These are phyloP conservation scores for Sanderia malayensis DNA, from an alignment of 30 jellyfish, hydroid and myxozoan species.

Conservation along the genomic window DNA sequence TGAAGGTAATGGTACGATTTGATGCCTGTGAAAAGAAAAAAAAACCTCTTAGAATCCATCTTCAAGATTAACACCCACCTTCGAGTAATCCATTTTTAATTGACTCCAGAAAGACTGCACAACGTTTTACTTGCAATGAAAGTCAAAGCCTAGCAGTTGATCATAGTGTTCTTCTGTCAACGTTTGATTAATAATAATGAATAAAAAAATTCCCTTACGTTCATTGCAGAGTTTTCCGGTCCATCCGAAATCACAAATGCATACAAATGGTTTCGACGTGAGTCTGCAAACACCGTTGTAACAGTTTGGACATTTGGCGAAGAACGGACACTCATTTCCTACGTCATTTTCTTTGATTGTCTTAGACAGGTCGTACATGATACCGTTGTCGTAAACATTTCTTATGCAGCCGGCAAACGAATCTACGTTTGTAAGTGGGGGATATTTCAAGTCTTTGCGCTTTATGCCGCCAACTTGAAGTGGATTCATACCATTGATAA, in stretches of 20 bases:
- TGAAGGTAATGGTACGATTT: conserved; percentile 65
- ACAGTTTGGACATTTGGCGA: conserved; percentile 78
- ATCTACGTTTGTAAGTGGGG: conserved; percentile 28
- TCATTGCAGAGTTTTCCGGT: conserved; percentile 75
- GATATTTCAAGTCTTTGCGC: conserved; percentile 38
- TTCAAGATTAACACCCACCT: too few relatives aligned
- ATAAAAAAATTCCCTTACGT: conserved; percentile 55
- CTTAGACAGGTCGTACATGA: conserved; percentile 80
- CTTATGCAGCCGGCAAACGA: conserved; percentile 92
- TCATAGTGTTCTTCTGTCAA: too few relatives aligned
- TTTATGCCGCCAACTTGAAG: conserved; percentile 94
- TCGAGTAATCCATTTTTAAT: too few relatives aligned
- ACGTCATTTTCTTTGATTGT: conserved; percentile 75
- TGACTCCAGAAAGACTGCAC: too few relatives aligned
- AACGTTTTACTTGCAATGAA: too few relatives aligned
- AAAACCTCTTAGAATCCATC: too few relatives aligned
- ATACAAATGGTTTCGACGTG: conserved; percentile 42
- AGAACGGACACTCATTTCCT: conserved; percentile 70
- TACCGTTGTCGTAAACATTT: conserved; percentile 81
- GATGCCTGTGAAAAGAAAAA: conserved; percentile 52
- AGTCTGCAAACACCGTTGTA: conserved; percentile 63
- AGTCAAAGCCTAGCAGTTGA: too few relatives aligned
- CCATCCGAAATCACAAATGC: conserved; percentile 93
- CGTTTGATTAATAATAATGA: background rate
- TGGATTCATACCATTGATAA: conserved; percentile 93